These are phyloP conservation scores for Digitonthophagus gazella DNA, from an alignment of 2,888 invertebrate genomes.

Conservation along the genomic window DNA sequence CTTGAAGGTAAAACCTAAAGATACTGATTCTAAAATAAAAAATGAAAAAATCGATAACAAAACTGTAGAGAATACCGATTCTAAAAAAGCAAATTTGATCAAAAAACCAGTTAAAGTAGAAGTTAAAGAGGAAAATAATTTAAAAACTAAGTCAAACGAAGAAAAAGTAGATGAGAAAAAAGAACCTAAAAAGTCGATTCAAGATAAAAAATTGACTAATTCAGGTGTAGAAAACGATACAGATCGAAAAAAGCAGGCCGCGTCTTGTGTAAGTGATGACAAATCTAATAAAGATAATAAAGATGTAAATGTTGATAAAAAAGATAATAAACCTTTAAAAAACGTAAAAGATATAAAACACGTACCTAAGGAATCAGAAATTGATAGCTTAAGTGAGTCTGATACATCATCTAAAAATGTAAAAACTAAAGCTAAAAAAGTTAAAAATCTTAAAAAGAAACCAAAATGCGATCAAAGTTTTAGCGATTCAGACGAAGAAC, in stretches of 20 bases:
- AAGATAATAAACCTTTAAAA: constrained; percentile 33
- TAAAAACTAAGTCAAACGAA: background rate
- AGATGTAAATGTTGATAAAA: constrained; percentile 11
- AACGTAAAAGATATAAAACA: constrained; percentile 23
- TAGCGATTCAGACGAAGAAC: constrained; percentile 67
- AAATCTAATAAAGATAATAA: background rate
- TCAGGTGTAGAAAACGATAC: background rate
- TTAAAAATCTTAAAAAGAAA: constrained; percentile 17
- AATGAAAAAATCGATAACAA: background rate
- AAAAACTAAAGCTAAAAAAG: constrained; percentile 7
- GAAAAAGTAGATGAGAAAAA: constrained; percentile 29
- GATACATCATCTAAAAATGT: constrained; percentile 11
- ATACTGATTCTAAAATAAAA: background rate
- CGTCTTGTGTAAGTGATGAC: background rate
- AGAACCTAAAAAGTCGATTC: background rate
- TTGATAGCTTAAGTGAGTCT: constrained; percentile 7
- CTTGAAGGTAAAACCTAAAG: background rate
- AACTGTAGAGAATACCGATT: background rate
- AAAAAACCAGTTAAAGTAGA: constrained; percentile 19
- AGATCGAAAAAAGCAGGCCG: background rate
- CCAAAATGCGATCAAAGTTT: constrained; percentile 51
- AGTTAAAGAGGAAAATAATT: constrained; percentile 36
- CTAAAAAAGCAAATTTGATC: background rate
- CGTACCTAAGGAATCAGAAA: constrained; percentile 28
- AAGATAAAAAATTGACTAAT: constrained; percentile 2